Evolutionary conservation across 2,113 vertebrate genomes (phyloP).

Genomic region (Kobus ellipsiprymnus): DNA sequence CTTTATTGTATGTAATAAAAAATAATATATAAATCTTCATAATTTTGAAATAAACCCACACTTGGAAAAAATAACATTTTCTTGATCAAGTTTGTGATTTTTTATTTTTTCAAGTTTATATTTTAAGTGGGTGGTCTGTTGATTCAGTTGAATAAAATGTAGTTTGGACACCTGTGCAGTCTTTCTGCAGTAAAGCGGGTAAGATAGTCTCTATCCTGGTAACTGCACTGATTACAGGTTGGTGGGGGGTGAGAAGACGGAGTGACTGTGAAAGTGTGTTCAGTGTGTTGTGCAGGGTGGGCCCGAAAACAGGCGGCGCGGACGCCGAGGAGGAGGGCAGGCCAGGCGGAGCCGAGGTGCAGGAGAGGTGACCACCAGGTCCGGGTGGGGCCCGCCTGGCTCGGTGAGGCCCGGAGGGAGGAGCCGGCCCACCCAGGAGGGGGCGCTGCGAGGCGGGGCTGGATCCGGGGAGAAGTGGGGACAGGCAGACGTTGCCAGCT

Average conservation of each 20-base stretch:
- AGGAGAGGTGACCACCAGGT: background rate
- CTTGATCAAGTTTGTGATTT: background rate
- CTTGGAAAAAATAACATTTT: constrained; percentile 47
- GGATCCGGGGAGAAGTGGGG: background rate
- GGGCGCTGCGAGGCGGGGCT: background rate
- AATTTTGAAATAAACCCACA: constrained; percentile 71
- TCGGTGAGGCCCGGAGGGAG: fast-evolving
- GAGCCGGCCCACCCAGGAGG: background rate
- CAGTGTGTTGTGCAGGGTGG: background rate
- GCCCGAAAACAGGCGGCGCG: fast-evolving
- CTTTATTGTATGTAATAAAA: constrained; percentile 57
- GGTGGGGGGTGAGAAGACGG: fast-evolving
- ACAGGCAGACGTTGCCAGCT: background rate
- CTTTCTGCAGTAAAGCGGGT: background rate
- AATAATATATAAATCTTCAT: constrained; percentile 72
- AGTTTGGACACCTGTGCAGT: fast-evolving
- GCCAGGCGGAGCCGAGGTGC: fast-evolving
- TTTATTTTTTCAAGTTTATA: background rate
- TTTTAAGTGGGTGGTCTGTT: background rate
- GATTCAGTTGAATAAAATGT: background rate
- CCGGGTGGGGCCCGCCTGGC: fast-evolving
- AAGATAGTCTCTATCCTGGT: fast-evolving
- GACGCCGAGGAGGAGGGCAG: background rate
- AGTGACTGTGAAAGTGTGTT: fast-evolving
- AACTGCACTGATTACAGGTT: fast-evolving